Percentiles rank a stretch among this genome's conserved stretches.
Evolutionary conservation across 2,113 vertebrate species (phyloP).

Genomic region (Myotis brandtii): DNA sequence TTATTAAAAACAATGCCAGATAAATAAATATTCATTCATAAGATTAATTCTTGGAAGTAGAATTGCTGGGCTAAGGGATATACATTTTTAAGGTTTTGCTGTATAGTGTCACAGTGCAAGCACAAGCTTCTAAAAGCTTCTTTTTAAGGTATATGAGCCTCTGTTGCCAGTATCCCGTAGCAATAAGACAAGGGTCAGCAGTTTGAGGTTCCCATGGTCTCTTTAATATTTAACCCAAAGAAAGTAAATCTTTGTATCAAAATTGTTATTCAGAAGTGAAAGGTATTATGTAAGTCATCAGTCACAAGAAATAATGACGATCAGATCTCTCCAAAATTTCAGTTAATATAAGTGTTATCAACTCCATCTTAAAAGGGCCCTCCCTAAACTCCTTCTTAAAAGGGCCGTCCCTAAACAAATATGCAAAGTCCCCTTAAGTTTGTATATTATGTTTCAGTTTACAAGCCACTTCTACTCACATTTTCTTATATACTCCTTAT

Average conservation of each 20-base stretch:
- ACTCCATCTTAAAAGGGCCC: background rate
- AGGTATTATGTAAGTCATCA: background rate
- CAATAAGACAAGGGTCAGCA: background rate
- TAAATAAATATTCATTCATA: background rate
- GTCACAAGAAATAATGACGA: background rate
- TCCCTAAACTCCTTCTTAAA: background rate
- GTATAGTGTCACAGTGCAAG: background rate
- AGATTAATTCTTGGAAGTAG: background rate
- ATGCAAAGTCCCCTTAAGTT: background rate
- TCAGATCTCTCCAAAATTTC: background rate
- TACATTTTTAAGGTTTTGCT: background rate
- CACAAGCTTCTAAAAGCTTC: background rate
- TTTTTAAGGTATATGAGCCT: background rate
- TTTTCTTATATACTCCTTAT: background rate
- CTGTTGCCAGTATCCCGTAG: background rate
- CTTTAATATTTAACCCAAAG: slow-evolving; percentile 12
- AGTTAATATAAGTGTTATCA: background rate
- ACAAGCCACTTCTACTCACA: background rate
- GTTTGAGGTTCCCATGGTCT: background rate
- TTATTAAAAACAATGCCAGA: slow-evolving; percentile 14
- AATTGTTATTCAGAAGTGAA: slow-evolving; percentile 42
- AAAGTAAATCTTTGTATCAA: slow-evolving; percentile 22
- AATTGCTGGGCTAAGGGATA: background rate
- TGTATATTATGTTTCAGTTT: slow-evolving; percentile 23
- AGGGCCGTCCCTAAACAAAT: background rate